Evolutionary conservation across 2,888 invertebrate genomes (phyloP), one percentile per base, ranked within the genome.

Genomic region (Magallana nippona): DNA sequence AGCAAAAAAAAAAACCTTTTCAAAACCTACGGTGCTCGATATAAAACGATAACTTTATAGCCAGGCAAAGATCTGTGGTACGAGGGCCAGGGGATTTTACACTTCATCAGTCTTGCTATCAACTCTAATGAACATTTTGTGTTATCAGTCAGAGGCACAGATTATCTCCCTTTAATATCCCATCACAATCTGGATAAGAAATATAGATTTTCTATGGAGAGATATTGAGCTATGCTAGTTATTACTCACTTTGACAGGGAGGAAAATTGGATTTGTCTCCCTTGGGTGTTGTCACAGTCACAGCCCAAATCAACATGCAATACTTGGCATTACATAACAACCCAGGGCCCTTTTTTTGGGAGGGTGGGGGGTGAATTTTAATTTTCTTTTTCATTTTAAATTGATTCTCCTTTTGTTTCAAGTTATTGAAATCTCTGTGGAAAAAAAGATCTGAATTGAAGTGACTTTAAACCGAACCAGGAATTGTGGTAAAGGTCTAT

Each of bases 131-230:
- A 32, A 22, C 71, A 13, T 71, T 15, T 13, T 27, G 13, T 71
- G 71, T 71, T 27, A 71, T 71, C 71, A 27, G 71, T 11, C 71
- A 32, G 27, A 22, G 32, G 22, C 13, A 5, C 27, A 32, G 71
- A 71, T 71, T 71, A 71, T 71, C 71, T 71, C 71, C 71, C 71
- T 32, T 32, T 71, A 11, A 22, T 15, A 19, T 27, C 27, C 27
- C 22, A 22, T 15, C 27, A 10, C 32, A 32, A 27, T 22, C 22
- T 13, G 32, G 27, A 71, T 15, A 32, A 71, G 27, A 32, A 19
- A 71, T 71, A 71, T 71, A 27, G 71, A 71, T 71, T 71, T 71
- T 71, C 22, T 63, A 10, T 22, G 22, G 27, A 27, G 71, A 15
- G 60, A 13, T 60, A 60, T 60, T 19, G 17, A 60, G 13, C 63